Percentiles rank a stretch among this genome's conserved stretches.
phyloP scores from a whole-genome alignment of 2,888 invertebrate genomes.

The Phortica okadai region DNA sequence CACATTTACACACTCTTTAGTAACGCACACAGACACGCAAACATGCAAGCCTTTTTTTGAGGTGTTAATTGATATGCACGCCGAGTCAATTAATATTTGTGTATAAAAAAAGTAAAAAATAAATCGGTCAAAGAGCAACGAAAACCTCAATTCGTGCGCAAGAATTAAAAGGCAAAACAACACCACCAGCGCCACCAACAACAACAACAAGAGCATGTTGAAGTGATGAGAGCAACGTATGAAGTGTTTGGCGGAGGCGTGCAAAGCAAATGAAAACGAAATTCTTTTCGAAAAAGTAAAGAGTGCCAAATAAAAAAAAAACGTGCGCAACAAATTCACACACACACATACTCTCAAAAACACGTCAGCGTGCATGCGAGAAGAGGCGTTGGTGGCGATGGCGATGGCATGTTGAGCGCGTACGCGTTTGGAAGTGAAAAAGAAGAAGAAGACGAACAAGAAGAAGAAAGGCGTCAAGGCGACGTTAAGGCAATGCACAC shows the following conservation, averaged over 20 bases:
- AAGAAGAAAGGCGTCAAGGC: not conserved
- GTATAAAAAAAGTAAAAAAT: too few relatives aligned
- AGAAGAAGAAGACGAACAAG: too few relatives aligned
- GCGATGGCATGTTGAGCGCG: too few relatives aligned
- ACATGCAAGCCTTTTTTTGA: slow-evolving; percentile 4
- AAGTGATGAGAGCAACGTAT: not conserved
- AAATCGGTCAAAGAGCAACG: not conserved
- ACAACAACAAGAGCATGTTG: slow-evolving; percentile 48
- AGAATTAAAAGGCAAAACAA: slow-evolving; percentile 46
- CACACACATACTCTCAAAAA: not conserved
- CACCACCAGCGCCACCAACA: slow-evolving; percentile 34
- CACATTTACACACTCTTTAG: slow-evolving; percentile 23
- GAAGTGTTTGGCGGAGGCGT: not conserved
- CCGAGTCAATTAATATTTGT: slow-evolving; percentile 44
- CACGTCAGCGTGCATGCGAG: not conserved
- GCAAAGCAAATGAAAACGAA: slow-evolving; percentile 48
- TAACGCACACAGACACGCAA: not conserved
- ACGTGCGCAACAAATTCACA: slow-evolving; percentile 25
- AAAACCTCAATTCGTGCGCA: slow-evolving; percentile 13
- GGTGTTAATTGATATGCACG: slow-evolving; percentile 61
- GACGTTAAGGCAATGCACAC: not conserved
- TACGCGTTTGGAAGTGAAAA: too few relatives aligned
- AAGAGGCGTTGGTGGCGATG: not conserved
- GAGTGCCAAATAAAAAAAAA: slow-evolving; percentile 45
- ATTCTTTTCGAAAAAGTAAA: slow-evolving; percentile 52